Evolutionary conservation across 2,888 invertebrate genomes (phyloP).

Genomic region (Spodoptera exigua): DNA sequence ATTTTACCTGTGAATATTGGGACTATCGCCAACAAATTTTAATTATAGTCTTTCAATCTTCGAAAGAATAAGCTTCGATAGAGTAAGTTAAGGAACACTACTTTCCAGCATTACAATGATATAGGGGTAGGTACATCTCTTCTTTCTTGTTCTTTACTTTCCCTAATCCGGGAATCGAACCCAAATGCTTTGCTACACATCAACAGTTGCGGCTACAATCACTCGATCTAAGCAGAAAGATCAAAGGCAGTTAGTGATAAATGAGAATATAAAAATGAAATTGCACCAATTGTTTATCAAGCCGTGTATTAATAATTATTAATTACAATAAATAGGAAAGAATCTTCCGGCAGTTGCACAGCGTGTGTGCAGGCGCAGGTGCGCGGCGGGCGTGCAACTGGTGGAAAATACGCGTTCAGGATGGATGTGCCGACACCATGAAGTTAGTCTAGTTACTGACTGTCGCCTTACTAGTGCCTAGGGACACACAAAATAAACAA

Average conservation of each 20-base stretch:
- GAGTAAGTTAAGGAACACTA: too few relatives aligned
- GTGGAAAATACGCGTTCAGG: slow-evolving; percentile 83
- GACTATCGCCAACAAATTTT: too few relatives aligned
- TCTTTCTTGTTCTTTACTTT: background rate
- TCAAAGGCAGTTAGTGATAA: background rate
- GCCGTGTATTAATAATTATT: slow-evolving; percentile 63
- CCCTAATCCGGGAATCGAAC: too few relatives aligned
- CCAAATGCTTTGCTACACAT: too few relatives aligned
- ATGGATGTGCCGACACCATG: slow-evolving; percentile 82
- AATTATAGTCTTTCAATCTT: too few relatives aligned
- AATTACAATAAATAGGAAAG: slow-evolving; percentile 59
- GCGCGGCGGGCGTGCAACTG: slow-evolving; percentile 80
- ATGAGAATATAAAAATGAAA: slow-evolving; percentile 20
- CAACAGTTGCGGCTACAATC: background rate
- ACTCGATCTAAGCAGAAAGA: too few relatives aligned
- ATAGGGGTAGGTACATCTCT: background rate
- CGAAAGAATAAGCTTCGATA: too few relatives aligned
- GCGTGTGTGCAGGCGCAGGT: slow-evolving; percentile 53
- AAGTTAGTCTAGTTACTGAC: slow-evolving; percentile 72
- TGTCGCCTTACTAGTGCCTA: slow-evolving; percentile 74
- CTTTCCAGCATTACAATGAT: too few relatives aligned
- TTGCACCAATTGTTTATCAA: slow-evolving; percentile 65
- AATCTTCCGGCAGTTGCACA: slow-evolving; percentile 88
- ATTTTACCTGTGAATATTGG: too few relatives aligned
- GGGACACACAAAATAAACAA: slow-evolving; percentile 61